Base-by-base conservation (phyloP, 2,113 vertebrate genomes). In the Salvelinus namaycush region DNA sequence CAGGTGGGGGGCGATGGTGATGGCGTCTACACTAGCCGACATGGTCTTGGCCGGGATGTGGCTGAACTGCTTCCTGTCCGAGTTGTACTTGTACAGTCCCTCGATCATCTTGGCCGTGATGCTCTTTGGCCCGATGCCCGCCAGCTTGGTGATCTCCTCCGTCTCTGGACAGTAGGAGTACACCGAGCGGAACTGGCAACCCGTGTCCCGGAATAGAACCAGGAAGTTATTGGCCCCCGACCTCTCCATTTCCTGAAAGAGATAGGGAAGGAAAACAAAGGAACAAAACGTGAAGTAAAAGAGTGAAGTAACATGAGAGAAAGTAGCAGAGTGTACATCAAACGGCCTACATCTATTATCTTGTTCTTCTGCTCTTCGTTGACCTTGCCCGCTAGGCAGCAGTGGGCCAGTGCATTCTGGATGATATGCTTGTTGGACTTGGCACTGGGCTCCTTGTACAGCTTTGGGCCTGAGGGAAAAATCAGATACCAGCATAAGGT, bases 381-480 rank as follows among this genome's bases (percentile, higher is more conserved):
- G 82, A 99, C 97, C 89, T 95, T 98, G 75, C 98, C 98, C 79
- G 98, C 98, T 89, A 99, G 91, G 88, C 98, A 99, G 92, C 98
- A 99, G 88, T 99, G 97, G 81, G 97, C 94, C 87, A 99, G 85
- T 0, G 98, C 98, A 24, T 99, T 99, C 87, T 99, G 97, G 89
- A 99, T 98, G 79, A 99, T 99, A 78, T 99, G 96, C 75, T 99
- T 99, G 89, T 99, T 99, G 77, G 97, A 99, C 89, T 97, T 99
- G 80, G 98, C 97, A 91, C 98, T 99, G 13, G 97, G 98, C 89
- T 99, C 98, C 87, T 97, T 99, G 89, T 97, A 99, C 68, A 99
- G 94, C 92, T 99, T 99, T 86, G 98, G 98, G 88, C 98, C 98
- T 99, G 64, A 22, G 70, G 73, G 29, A 34, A 78, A 72, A 72